Evolutionary conservation across 1,140 invertebrate species (phyloP), one percentile per base, ranked within the genome.

Genomic region (Leptopilina clavipes): DNA sequence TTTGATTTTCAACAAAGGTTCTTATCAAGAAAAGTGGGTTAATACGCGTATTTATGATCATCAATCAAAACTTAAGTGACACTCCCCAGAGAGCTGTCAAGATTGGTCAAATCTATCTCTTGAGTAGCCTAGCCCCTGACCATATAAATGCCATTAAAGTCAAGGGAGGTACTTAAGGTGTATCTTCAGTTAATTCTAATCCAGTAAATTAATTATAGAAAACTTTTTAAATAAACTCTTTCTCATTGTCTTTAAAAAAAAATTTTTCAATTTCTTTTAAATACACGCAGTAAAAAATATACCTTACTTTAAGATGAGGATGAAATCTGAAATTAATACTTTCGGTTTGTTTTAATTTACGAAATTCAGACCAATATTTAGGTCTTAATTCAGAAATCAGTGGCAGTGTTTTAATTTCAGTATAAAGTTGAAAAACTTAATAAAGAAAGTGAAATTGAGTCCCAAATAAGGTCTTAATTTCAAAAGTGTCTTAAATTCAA

Each of bases 11-110:
- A 3, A 5, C 25, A 31, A 31, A 8, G 22, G 22, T n/a, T 65
- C 14, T 14, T 37, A 22, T n/a, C n/a, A n/a, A 3, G 22, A 31
- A 31, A 65, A 65, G 3, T 65, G 31, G 59, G 59, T 65, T 65
- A 65, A 65, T 65, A 31, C 19, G 22, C 10, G 59, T 65, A 65
- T 65, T 65, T 65, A 31, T 22, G 25, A 14, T 65, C 59, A 65
- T 65, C 59, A 65, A 65, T 65, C 59, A 65, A 31, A 65, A 65
- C 3, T n/a, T 25, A 65, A 65, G 59, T 65, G 59, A 65, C 59
- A 65, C 59, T 65, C 59, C 22, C 59, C 6, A 12, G 59, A n/a
- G 59, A n/a, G 59, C 14, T 65, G 59, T 65, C 59, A 65, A 65
- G 59, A 65, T 37, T 65, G 59, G 59, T 65, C 25, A 65, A 37